phyloP scores from a whole-genome alignment of 2,113 vertebrate genomes.

The Boleophthalmus pectinirostris region DNA sequence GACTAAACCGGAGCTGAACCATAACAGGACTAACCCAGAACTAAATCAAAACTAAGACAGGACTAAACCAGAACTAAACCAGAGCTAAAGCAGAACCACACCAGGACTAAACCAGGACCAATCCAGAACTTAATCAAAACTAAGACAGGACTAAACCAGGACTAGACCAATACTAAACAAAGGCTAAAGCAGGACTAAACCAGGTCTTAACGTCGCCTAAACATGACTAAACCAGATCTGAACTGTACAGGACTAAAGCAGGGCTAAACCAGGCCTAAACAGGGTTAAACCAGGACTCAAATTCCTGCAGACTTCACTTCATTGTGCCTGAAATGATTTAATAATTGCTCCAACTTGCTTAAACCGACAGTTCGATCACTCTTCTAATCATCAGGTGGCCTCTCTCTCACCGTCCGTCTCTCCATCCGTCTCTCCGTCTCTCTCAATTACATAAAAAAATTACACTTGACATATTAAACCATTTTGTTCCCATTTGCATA shows the following conservation, averaged over 20 bases:
- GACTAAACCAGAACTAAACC: no score
- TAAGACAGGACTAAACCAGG: no score
- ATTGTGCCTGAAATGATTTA: neutral
- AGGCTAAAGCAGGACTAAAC: no score
- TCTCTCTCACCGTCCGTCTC: neutral
- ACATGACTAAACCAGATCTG: no score
- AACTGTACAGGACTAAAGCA: no score
- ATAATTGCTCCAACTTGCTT: neutral
- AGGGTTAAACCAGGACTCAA: neutral
- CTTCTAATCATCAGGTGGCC: neutral
- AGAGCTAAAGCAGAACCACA: no score
- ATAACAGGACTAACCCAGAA: neutral
- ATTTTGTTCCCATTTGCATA: neutral
- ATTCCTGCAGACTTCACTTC: neutral
- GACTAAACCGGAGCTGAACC: neutral
- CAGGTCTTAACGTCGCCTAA: no score
- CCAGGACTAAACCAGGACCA: no score
- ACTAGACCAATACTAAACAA: no score
- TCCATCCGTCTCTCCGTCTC: neutral
- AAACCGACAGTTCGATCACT: neutral
- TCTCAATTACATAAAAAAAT: neutral
- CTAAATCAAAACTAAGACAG: neutral
- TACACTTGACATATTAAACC: conserved; percentile 1
- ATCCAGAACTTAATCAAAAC: no score
- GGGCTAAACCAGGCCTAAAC: no score